Base-by-base conservation (phyloP, 2,888 invertebrate species). In the Conops quadrifasciatus region DNA sequence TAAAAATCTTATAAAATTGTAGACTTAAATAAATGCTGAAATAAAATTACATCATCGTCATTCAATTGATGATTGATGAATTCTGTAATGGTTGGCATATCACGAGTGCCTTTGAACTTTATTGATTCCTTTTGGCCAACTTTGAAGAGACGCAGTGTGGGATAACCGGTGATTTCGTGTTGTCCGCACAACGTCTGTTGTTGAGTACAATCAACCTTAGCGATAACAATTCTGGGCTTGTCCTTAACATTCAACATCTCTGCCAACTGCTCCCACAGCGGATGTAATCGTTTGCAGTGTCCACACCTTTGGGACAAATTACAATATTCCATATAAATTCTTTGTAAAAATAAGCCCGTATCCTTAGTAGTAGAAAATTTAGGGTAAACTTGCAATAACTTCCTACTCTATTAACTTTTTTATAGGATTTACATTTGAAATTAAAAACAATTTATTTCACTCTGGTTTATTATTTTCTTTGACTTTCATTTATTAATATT, bases 131-230 rank as follows among this genome's bases (percentile, higher is more conserved):
- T 86, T 64, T 90, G 89, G 28, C 91, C 92, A 74, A 88, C 87
- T 83, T 92, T 91, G 84, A 93, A 95, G 81, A 94, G 94, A 75
- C 93, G 91, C 16, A 97, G 85, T 3, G 94, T 94, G 0, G 97
- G 97, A 83, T 94, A 96, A 45, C 95, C 85, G 5, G 84, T 92
- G 59, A 97, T 90, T 77, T 93, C 92, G 82, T 92, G 92, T 76
- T 91, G 89, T 66, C 89, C 89, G 84, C 97, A 97, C 2, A 94
- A 87, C 16, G 89, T 87, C 74, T 91, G 89, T 81, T 92, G 89
- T 76, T 91, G 89, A 64, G 94, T 92, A 80, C 97, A 97, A 84
- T 97, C 96, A 36, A 97, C 89, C 86, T 94, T 94, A 16, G 92
- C 92, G 74, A 96, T 91, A 71, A 89, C 89, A 49, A 95, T 90